Conservation (phyloP, 2,797 vertebrate genomes). For the Vireo griseus region DNA sequence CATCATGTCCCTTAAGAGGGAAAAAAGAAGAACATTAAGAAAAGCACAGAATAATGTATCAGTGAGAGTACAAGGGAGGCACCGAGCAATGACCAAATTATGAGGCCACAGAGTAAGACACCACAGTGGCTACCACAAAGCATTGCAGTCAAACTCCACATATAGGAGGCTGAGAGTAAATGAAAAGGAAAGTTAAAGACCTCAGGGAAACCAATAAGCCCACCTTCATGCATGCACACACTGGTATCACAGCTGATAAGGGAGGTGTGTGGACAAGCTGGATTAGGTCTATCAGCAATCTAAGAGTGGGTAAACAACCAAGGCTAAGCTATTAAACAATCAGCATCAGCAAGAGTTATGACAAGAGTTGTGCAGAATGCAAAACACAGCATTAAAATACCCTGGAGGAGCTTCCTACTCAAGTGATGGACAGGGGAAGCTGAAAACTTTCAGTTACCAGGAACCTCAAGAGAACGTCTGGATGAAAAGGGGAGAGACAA, state of each 20-base stretch:
- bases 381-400: not conserved
- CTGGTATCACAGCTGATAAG: not conserved
- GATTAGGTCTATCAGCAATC: not conserved
- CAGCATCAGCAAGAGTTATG: not conserved
- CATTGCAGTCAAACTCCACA: accelerated
- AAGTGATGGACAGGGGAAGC: not conserved
- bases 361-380: not conserved
- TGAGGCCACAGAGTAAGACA: not conserved
- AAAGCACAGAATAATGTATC: not conserved
- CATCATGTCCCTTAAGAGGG: not conserved
- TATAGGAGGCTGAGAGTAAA: not conserved
- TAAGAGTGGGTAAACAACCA: not conserved
- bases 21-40: not conserved
- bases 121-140: accelerated
- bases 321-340: not conserved
- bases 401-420: not conserved
- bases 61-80: not conserved
- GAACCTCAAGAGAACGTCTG: not conserved
- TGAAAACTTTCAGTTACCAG: not conserved
- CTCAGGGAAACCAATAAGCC: not conserved
- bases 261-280: not conserved
- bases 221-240: not conserved
- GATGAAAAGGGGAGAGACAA: not conserved
- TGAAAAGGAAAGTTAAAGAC: not conserved
- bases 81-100: not conserved